phyloP scores from a whole-genome alignment of 2,888 invertebrate genomes.

The Conchocele bisecta region DNA sequence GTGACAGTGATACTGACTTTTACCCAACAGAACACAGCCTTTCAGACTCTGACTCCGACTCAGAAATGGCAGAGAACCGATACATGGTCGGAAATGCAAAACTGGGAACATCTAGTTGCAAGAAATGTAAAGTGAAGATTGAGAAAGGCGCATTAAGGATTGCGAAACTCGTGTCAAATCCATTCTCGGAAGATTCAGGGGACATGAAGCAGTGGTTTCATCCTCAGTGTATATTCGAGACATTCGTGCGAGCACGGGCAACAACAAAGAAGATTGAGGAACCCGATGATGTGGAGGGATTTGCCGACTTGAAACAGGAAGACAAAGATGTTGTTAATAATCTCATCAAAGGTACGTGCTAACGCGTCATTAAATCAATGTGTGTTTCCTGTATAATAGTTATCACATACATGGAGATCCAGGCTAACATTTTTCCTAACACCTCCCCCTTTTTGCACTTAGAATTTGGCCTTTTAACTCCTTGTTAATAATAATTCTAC shows the following conservation, averaged over 20 bases:
- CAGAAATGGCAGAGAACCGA: constrained; percentile 81
- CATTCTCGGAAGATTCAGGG: constrained; percentile 88
- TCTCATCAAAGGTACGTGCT: constrained; percentile 86
- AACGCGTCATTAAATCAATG: too few relatives aligned
- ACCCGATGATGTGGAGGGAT: constrained; percentile 91
- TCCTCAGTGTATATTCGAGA: constrained; percentile 90
- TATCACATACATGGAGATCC: too few relatives aligned
- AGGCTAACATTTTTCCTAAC: too few relatives aligned
- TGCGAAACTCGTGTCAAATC: constrained; percentile 91
- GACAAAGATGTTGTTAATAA: constrained; percentile 87
- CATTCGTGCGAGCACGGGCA: constrained; percentile 90
- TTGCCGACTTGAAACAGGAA: constrained; percentile 87
- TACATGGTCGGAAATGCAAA: constrained; percentile 90
- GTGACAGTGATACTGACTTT: too few relatives aligned
- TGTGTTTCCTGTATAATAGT: too few relatives aligned
- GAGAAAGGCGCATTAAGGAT: constrained; percentile 89
- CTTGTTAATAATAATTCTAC: too few relatives aligned
- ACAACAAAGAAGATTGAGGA: constrained; percentile 92
- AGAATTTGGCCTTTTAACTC: too few relatives aligned
- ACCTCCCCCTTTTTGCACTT: too few relatives aligned
- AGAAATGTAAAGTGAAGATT: constrained; percentile 92
- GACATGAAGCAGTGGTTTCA: constrained; percentile 94
- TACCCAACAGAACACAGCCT: not conserved
- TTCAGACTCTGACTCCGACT: not conserved
- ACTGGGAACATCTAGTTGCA: constrained; percentile 91